Conservation (phyloP, 2,888 invertebrate genomes). For the Lithodes maja region DNA sequence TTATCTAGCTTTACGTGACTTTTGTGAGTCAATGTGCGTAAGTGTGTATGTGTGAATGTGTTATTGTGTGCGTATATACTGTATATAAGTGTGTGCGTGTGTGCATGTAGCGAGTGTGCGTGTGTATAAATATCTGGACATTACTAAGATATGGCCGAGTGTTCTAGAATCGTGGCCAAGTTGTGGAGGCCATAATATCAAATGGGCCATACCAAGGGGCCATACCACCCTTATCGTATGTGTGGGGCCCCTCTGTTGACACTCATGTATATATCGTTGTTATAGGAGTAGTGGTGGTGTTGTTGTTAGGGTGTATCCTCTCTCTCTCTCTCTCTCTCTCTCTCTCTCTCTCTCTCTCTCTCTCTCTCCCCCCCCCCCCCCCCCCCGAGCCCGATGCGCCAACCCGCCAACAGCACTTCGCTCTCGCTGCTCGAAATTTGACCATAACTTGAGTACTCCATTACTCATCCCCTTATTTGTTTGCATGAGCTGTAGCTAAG, state of each 20-base stretch:
- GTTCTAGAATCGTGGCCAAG: background rate
- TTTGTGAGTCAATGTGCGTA: background rate
- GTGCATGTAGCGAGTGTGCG: background rate
- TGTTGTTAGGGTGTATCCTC: background rate
- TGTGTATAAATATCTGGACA: background rate
- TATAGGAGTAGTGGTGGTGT: too few relatives aligned
- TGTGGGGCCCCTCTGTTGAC: background rate
- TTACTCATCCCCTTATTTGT: too few relatives aligned
- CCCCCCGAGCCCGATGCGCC: background rate
- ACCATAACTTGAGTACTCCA: too few relatives aligned
- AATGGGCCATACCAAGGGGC: background rate
- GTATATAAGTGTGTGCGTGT: background rate
- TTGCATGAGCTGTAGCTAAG: too few relatives aligned
- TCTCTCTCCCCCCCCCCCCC: background rate
- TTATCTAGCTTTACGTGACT: too few relatives aligned
- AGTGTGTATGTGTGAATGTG: background rate
- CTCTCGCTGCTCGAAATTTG: too few relatives aligned
- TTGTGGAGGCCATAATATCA: background rate
- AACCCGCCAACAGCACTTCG: background rate
- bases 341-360: background rate
- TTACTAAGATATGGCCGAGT: background rate
- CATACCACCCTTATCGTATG: background rate
- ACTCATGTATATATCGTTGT: too few relatives aligned
- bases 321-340: conserved; percentile 31
- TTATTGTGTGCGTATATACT: background rate